Evolutionary conservation across 2,113 vertebrate genomes (phyloP).

Genomic region (Platanista minor): DNA sequence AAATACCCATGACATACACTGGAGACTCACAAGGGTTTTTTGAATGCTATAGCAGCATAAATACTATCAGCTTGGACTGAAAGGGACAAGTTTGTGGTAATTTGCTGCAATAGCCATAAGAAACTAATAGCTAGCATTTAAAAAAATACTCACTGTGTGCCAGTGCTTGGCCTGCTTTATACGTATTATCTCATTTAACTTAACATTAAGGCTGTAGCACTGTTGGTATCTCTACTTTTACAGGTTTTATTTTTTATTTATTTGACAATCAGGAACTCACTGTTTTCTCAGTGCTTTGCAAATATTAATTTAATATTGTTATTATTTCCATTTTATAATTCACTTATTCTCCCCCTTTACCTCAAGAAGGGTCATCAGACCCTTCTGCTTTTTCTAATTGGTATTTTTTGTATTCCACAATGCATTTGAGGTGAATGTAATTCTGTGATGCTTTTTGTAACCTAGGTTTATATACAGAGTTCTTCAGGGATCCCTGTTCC

Average conservation of each 20-base stretch:
- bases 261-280: not conserved
- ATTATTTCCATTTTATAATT: not conserved
- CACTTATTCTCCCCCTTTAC: not conserved
- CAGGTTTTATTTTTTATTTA: not conserved
- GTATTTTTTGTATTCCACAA: not conserved
- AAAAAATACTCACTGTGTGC: not conserved
- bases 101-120: not conserved
- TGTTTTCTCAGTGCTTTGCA: not conserved
- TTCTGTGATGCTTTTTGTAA: constrained; percentile 33
- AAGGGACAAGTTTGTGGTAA: not conserved
- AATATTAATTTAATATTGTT: not conserved
- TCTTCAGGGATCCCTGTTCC: constrained; percentile 82
- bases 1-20: not conserved
- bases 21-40: not conserved
- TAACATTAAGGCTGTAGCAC: not conserved
- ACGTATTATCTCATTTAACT: not conserved
- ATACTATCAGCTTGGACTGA: not conserved
- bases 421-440: not conserved
- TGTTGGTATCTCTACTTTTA: not conserved
- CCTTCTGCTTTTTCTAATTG: not conserved
- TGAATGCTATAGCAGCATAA: not conserved
- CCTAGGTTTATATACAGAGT: constrained; percentile 83
- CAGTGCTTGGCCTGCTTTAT: not conserved
- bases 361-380: not conserved
- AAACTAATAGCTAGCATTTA: not conserved